Base-by-base conservation (phyloP, 2,113 vertebrate genomes). In the Hyaena hyaena region DNA sequence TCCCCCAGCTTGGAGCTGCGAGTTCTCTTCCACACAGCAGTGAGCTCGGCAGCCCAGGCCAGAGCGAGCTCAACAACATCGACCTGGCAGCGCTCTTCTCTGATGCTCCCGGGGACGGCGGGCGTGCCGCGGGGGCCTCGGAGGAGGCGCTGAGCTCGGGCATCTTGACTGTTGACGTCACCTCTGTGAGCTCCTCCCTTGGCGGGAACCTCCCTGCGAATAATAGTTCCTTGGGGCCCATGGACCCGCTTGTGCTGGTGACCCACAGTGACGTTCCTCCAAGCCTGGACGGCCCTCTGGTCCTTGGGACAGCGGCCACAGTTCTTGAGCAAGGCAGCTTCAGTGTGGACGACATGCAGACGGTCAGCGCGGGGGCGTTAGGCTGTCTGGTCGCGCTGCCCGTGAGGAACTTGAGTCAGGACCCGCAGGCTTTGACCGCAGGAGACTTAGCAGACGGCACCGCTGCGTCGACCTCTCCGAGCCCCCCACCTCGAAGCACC, bases 21-120 rank as follows among this genome's bases (percentile, higher is more conserved):
- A 99, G 99, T 88, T 99, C 99, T 11, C 99, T 99, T 69, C 99
- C 99, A 0, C 99, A 99, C 23, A 99, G 99, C 98, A 99, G 98
- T 5, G 99, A 99, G 93, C 99, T 99, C 21, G 98, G 99, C 55
- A 99, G 99, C 88, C 97, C 99, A 0, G 98, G 99, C 24, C 99
- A 99, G 55, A 99, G 99, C 0, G 99, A 99, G 96, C 98, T 99
- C 79, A 98, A 99, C 96, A 99, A 98, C 94, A 92, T 99, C 63
- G 99, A 99, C 98, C 99, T 99, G 0, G 99, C 99, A 8, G 99
- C 99, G 1, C 99, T 99, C 19, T 99, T 99, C 98, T 99, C 99
- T 23, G 99, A 98, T 0, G 98, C 99, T 23, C 99, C 99, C 0
- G 98, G 98, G 12, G 98, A 98, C 0, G 98, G 98, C 15, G 98